Evolutionary conservation across 2,888 invertebrate genomes (phyloP).

Genomic region (Parnassius mnemosyne): DNA sequence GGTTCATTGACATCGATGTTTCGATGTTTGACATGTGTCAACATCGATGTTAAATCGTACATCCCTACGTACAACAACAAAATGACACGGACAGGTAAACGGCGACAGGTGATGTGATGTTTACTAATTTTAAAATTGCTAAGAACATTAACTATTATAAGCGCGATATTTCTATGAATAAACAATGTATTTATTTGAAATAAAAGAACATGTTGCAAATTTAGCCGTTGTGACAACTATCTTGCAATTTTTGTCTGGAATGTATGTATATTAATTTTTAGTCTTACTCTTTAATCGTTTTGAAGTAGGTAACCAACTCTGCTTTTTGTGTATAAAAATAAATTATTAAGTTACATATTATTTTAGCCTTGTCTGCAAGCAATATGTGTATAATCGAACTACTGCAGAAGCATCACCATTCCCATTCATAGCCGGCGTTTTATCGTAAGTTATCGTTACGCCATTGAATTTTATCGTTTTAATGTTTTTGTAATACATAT

Average conservation of each 20-base stretch:
- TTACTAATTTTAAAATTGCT: constrained; percentile 18
- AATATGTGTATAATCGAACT: constrained; percentile 86
- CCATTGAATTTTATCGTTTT: constrained; percentile 5
- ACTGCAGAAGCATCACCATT: constrained; percentile 88
- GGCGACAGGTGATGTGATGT: background rate
- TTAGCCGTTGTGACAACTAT: constrained; percentile 88
- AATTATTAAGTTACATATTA: constrained; percentile 37
- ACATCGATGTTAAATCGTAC: no score
- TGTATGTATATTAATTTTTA: constrained; percentile 81
- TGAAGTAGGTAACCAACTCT: background rate
- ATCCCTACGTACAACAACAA: no score
- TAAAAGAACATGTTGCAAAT: constrained; percentile 50
- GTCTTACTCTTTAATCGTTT: constrained; percentile 1
- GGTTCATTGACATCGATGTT: no score
- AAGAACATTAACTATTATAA: constrained; percentile 7
- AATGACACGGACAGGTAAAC: no score
- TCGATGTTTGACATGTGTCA: no score
- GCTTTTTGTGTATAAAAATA: background rate
- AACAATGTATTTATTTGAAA: constrained; percentile 22
- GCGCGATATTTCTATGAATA: constrained; percentile 6
- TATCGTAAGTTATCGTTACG: constrained; percentile 82
- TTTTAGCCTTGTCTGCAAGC: constrained; percentile 87
- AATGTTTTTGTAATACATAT: background rate
- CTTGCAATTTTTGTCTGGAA: constrained; percentile 91
- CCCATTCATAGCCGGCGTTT: constrained; percentile 88